These are phyloP conservation scores for Neofelis nebulosa DNA, from an alignment of 2,113 vertebrate species.

Conservation along the genomic window DNA sequence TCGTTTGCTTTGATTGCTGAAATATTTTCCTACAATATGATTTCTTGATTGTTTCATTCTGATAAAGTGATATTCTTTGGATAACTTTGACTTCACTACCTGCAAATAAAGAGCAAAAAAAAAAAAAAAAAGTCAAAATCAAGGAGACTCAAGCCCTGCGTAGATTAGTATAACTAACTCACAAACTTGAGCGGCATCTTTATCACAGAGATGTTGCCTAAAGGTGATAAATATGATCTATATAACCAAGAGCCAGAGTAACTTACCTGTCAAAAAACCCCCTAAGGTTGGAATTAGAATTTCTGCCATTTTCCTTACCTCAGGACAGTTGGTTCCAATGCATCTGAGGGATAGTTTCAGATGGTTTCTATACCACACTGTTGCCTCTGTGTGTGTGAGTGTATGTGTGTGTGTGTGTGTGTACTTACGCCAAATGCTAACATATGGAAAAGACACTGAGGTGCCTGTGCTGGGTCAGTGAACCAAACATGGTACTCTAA, in stretches of 20 bases:
- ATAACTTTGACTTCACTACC: slow-evolving; percentile 90
- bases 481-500: not conserved
- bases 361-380: not conserved
- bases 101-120: slow-evolving; percentile 80
- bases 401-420: not conserved
- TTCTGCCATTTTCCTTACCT: not conserved
- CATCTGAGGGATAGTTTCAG: not conserved
- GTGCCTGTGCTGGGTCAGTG: not conserved
- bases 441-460: not conserved
- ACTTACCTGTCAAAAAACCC: not conserved
- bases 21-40: slow-evolving; percentile 79
- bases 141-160: not conserved
- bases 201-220: not conserved
- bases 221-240: not conserved
- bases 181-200: not conserved
- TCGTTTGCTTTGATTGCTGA: slow-evolving; percentile 78
- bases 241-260: not conserved
- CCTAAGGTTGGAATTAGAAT: not conserved
- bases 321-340: not conserved
- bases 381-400: not conserved
- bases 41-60: slow-evolving; percentile 84
- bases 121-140: not conserved
- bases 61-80: slow-evolving; percentile 80
- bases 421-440: not conserved
- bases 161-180: not conserved